Evolutionary conservation across 1,140 invertebrate genomes (phyloP).

Genomic region (Cherax quadricarinatus): DNA sequence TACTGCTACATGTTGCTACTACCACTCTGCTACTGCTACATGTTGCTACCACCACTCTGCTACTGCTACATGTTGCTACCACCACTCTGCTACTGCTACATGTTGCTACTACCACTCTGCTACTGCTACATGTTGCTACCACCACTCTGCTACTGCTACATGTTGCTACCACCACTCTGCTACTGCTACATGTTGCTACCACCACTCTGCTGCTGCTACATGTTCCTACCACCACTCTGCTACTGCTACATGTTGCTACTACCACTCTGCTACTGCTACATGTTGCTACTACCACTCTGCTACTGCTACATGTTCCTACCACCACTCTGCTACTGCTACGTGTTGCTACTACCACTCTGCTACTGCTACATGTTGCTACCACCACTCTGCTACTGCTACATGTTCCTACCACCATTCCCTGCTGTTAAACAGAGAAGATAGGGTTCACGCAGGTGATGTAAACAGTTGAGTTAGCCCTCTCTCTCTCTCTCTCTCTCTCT

Average conservation of each 20-base stretch:
- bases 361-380: neutral
- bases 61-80: neutral
- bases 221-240: no score
- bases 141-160: neutral
- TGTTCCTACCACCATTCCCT: no score
- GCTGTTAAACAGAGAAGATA: no score
- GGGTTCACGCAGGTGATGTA: no score
- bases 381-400: no score
- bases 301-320: neutral
- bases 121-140: neutral
- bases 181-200: neutral
- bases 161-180: no score
- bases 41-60: no score
- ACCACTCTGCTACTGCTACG: neutral
- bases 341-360: no score
- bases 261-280: neutral
- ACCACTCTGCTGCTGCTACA: neutral
- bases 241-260: neutral
- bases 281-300: no score
- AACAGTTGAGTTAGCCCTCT: no score
- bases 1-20: neutral
- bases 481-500: no score
- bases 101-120: no score
- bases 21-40: neutral
- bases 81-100: neutral